phyloP scores from a whole-genome alignment of 2,888 invertebrate genomes.

The Hydrotaea diabolus region DNA sequence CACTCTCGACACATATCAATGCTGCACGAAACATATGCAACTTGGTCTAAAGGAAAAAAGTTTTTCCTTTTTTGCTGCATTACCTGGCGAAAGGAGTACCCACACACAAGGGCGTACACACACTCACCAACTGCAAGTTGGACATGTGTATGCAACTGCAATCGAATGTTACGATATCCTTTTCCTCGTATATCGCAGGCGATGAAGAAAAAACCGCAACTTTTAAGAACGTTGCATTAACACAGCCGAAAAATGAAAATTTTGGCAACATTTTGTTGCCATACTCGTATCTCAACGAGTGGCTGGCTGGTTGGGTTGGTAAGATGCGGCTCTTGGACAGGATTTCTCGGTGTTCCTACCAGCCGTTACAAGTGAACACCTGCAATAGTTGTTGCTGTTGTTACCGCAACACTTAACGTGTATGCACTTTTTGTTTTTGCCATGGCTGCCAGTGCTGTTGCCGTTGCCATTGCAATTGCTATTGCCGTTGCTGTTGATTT shows the following conservation, averaged over 20 bases:
- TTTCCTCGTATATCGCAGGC: constrained; percentile 18
- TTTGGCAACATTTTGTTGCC: constrained; percentile 27
- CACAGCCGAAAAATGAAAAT: constrained; percentile 28
- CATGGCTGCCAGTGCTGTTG: constrained; percentile 35
- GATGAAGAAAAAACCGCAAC: constrained; percentile 33
- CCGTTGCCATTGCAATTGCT: constrained; percentile 10
- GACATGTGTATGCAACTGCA: constrained; percentile 28
- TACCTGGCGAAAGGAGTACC: constrained; percentile 16
- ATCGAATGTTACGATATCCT: constrained; percentile 37
- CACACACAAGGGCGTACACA: constrained; percentile 8
- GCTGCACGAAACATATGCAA: constrained; percentile 40
- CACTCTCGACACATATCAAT: background rate
- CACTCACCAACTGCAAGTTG: background rate
- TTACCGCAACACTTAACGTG: constrained; percentile 60
- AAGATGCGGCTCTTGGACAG: constrained; percentile 1
- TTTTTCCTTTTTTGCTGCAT: constrained; percentile 41
- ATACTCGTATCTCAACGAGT: background rate
- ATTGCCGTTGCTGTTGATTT: constrained; percentile 34
- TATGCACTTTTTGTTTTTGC: constrained; percentile 22
- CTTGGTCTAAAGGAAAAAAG: constrained; percentile 38
- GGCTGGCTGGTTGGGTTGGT: background rate
- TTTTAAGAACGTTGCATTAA: constrained; percentile 37
- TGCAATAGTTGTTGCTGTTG: constrained; percentile 49
- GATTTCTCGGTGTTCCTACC: constrained; percentile 27
- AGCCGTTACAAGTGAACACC: constrained; percentile 50